Base-by-base conservation (phyloP, 2,888 invertebrate species). In the Drosophila kuntzei region DNA sequence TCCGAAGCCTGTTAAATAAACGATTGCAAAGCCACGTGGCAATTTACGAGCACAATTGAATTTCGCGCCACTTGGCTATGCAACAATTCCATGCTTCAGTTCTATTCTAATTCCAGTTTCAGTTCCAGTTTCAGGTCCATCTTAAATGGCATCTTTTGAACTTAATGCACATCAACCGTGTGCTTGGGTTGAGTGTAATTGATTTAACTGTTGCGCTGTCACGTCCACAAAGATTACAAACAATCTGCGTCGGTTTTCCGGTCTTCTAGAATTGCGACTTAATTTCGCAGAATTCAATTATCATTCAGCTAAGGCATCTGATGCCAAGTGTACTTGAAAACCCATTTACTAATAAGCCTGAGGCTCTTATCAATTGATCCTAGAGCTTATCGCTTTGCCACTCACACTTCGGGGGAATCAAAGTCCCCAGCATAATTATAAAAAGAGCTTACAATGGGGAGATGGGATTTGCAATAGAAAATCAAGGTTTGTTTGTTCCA, bases 1-100 rank as follows among this genome's bases (percentile, higher is more conserved):
- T 18, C 11, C 34, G 25, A 39, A 39, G 32, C 50, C 54, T 6
- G n/a, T n/a, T 43, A 47, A 53, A 59, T 62, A 65, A 72, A 72
- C 58, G 70, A 60, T 61, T 47, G 32, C 2, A 27, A 29, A 50
- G 60, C 57, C 58, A 37, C 57, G 63, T 55, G 62, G 65, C 63
- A 63, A 71, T 79, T 76, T 65, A 65, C 54, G n/a, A 44, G 44
- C n/a, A 46, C 77, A 71, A 84, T 64, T 67, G 66, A 68, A 65
- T 78, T 69, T 51, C 14, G 49, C 43, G 60, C 53, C 55, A 29
- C 16, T 18, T 54, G 67, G 67, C 29, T 39, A 50, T 53, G 44
- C 55, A 60, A 53, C 55, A 53, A 55, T 44, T 44, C 18, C 22
- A 36, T 37, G 43, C 2, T 16, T 9, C 18, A 36, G 16, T 18